Evolutionary conservation across 2,888 invertebrate species (phyloP), one percentile per base, ranked within the genome.

Genomic region (Idaea aversata): DNA sequence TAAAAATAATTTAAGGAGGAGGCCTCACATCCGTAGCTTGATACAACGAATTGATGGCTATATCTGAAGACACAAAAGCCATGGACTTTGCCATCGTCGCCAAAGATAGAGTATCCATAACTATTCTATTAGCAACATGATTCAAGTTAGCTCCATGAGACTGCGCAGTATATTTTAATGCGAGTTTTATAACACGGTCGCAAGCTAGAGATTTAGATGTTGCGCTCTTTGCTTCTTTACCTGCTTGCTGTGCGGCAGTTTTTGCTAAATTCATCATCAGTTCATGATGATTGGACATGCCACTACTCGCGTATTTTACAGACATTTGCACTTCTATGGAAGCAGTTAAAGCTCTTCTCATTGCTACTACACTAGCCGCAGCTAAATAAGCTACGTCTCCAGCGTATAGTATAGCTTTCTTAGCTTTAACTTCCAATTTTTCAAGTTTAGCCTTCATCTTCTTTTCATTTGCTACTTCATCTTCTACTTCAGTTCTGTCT

Each of bases 221-320:
- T 3, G 93, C 93, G 75, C 85, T 88, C 72, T 88, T 92, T 15
- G 93, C 93, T 75, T 93, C 92, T 76, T 93, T 93, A 0, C 92
- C 92, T 36, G 92, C 93, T 77, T 93, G 92, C 70, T 93, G 92
- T 5, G 93, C 93, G 15, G 93, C 93, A 5, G 92, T 91, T 69
- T 90, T 92, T 0, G 93, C 93, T 65, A 93, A 82, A 77, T 91
- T 93, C 92, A 91, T 91, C 93, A 93, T 93, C 64, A 93, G 74
- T 61, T 92, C 91, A 72, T 90, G 90, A 68, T 92, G 91, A 74
- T 91, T 90, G 1, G 90, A 85, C 91, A 91, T 90, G 5, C 91
- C 91, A 69, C 86, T 90, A 70, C 88, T 91, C 16, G 93, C 92
- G 67, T 87, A 89, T 64, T 79, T 86, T 0, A 93, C 89, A 10